Evolutionary conservation across 2,888 invertebrate genomes (phyloP), one percentile per base, ranked within the genome.

Genomic region (Tethea ocularis): DNA sequence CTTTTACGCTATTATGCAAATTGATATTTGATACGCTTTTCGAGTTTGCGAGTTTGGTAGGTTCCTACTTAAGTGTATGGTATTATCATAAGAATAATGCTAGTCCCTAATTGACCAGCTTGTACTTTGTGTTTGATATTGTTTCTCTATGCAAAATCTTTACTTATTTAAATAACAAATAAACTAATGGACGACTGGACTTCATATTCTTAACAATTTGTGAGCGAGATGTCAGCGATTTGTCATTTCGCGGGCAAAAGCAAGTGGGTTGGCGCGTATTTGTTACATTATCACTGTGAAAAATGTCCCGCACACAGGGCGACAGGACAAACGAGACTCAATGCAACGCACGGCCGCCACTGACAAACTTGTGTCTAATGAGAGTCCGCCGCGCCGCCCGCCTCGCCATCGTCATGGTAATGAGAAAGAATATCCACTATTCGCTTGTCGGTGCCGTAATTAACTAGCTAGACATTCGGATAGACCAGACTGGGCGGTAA

Each of bases 1-100:
- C 84, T 83, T 85, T 83, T 86, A 83, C 77, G 80, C 80, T 84
- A 86, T 86, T 88, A 88, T 87, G 87, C 82, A 88, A 87, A 89
- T 87, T 83, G 82, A 79, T 83, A 86, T 87, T 86, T 85, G 83
- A 87, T 84, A 87, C 80, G 79, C 80, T 82, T 74, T 77, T 75
- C 64, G 74, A 80, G 83, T 83, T 83, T 78, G 71, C 62, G 73
- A 76, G 74, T 82, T 75, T 72, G 73, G 68, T 71, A 76, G 74
- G 82, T 75, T 72, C 73, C 68, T 71, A 72, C 76, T 77, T 73
- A 70, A 72, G 72, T 65, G 65, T 67, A 62, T 74, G 66, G 64
- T 57, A 65, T 70, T 75, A 68, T 71, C 72, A 72, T 75, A 74
- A 74, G 74, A 71, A 71, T 75, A 68, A 75, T 74, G 67, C 56